Evolutionary conservation across 2,113 vertebrate species (phyloP), one percentile per base, ranked within the genome.

Genomic region (Oncorhynchus gorbuscha): DNA sequence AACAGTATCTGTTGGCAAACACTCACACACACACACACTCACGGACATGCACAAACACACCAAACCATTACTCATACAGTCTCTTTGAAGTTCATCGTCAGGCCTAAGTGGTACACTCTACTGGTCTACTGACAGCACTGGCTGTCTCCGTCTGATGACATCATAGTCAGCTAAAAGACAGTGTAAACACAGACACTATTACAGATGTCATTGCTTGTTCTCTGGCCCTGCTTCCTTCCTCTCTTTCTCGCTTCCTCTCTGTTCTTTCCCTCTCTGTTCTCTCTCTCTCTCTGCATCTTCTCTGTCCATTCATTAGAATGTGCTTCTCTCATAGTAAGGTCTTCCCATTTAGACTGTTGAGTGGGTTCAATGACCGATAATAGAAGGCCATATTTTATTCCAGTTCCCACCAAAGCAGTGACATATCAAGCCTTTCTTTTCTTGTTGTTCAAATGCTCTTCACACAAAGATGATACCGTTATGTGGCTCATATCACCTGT

Each of bases 321-420:
- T 80, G 71, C 66, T 45, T 79, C 81, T 76, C 71, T 59, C 81
- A 79, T 55, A 58, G 74, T 76, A 76, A 74, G 65, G 78, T 70
- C 28, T 77, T 70, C 73, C 76, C 77, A 78, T 84, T 81, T 79
- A 84, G 81, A 39, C 72, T 24, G 58, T 76, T 77, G 55, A 66
- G 74, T 75, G 84, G 83, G 86, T 89, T 86, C 83, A 85, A 82
- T 91, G 88, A 89, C 79, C 77, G 81, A 64, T 69, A 75, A 82
- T 76, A 82, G 81, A 22, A 75, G 79, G 78, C 48, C 83, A 82
- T 73, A 71, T 73, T 82, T 79, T 74, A 74, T 87, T 81, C 84
- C 75, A 45, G 76, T 71, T 68, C 69, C 80, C 79, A 76, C 76
- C 83, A 83, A 75, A 86, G 74, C 80, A 74, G 82, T 69, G 74